A percentile compares a stretch with the other conserved stretches of the same genome.
Conservation (phyloP, 2,113 vertebrate genomes). For the Austrofundulus limnaeus region DNA sequence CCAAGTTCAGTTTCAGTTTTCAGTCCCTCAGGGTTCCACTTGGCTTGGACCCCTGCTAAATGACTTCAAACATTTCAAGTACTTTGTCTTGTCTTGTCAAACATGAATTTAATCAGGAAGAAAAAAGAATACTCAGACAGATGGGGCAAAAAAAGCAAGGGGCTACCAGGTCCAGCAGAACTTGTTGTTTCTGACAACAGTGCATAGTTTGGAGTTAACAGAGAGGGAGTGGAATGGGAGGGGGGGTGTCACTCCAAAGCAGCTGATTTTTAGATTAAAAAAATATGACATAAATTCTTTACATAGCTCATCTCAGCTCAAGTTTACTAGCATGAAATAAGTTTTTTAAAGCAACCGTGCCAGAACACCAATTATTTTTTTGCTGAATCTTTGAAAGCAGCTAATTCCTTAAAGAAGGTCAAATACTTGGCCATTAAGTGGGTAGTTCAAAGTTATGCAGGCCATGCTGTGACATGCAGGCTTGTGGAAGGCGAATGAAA, state of each 20-base stretch:
- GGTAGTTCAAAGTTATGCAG: conserved; percentile 40
- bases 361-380: conserved; percentile 18
- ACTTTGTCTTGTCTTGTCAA: conserved; percentile 47
- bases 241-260: conserved; percentile 35
- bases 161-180: conserved; percentile 47
- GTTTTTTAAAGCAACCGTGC: background rate
- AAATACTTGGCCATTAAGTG: conserved; percentile 29
- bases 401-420: conserved; percentile 40
- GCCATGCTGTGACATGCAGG: conserved; percentile 23
- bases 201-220: conserved; percentile 36
- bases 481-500: conserved; percentile 32
- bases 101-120: conserved; percentile 35
- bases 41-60: background rate
- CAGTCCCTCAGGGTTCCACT: background rate
- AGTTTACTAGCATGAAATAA: background rate
- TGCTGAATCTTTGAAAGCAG: conserved; percentile 11
- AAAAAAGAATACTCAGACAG: conserved; percentile 48
- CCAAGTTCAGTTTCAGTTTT: too few species aligned
- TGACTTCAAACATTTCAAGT: conserved; percentile 29
- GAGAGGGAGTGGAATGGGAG: conserved; percentile 54
- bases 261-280: conserved; percentile 21
- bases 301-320: background rate
- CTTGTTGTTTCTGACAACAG: conserved; percentile 68
- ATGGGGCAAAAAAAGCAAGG: conserved; percentile 52
- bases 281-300: conserved; percentile 20